Percentiles rank a stretch among this genome's conserved stretches.
phyloP scores from a whole-genome alignment of 2,888 invertebrate genomes.

The Tetragonula carbonaria region DNA sequence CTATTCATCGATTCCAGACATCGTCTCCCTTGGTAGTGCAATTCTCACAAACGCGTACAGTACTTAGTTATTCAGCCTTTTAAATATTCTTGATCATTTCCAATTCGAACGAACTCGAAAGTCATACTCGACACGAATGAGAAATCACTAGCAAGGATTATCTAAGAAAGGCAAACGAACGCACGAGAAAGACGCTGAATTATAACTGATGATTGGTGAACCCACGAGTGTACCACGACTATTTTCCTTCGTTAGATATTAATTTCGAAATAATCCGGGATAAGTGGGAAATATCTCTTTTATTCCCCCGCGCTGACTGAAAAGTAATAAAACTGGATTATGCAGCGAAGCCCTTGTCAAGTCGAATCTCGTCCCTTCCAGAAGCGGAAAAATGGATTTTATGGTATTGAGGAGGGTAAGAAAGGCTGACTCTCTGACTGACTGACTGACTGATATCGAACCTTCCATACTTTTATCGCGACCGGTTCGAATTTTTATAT shows the following conservation, averaged over 20 bases:
- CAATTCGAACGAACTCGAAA: background rate
- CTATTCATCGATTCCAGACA: slow-evolving; percentile 35
- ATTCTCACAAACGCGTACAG: slow-evolving; percentile 19
- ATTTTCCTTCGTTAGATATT: slow-evolving; percentile 69
- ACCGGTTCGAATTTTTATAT: slow-evolving; percentile 5
- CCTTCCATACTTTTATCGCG: slow-evolving; percentile 33
- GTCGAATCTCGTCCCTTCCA: slow-evolving; percentile 64
- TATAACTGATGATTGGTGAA: slow-evolving; percentile 23
- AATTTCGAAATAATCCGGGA: slow-evolving; percentile 65
- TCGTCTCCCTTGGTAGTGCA: slow-evolving; percentile 7
- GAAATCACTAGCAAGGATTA: slow-evolving; percentile 18
- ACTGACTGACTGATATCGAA: slow-evolving; percentile 72
- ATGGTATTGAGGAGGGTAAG: slow-evolving; percentile 46
- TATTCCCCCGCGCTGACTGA: slow-evolving; percentile 62
- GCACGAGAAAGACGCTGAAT: background rate
- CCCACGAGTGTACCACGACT: slow-evolving; percentile 46
- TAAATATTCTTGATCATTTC: background rate
- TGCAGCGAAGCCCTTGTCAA: slow-evolving; percentile 52
- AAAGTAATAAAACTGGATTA: slow-evolving; percentile 74
- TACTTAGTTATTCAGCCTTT: slow-evolving; percentile 6
- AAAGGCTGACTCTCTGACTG: slow-evolving; percentile 63
- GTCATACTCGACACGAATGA: slow-evolving; percentile 19
- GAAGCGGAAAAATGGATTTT: slow-evolving; percentile 71
- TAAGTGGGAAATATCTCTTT: slow-evolving; percentile 68
- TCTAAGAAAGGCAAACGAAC: slow-evolving; percentile 4